Base-by-base conservation (phyloP, 2,888 invertebrate genomes). In the Auanema freiburgensis region DNA sequence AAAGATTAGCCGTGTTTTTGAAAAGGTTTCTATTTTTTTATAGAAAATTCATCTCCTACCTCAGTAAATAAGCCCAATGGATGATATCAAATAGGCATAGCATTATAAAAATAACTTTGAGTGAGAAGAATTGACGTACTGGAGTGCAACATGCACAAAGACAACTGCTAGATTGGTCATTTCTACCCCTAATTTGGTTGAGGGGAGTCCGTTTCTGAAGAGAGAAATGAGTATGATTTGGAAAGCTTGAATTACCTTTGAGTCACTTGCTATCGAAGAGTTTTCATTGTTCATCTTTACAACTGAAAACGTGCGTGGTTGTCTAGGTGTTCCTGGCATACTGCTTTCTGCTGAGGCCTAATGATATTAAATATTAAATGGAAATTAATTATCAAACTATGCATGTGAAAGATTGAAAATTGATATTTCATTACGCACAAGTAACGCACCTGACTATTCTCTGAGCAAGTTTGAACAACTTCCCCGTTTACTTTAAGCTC, bases 21-120 rank as follows among this genome's bases (percentile, higher is more conserved):
- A 12, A 40, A 14, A 4, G 2, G 25, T 24, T 52, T 24, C 18
- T 23, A 5, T 14, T 18, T 52, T 10, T 16, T 23, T 10, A 4
- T 18, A 16, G 46, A 46, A 46, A 16, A 46, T 10, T n/a, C n/a
- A 10, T 41, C 21, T 21, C 55, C 11, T 52, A 73, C 72, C 72
- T 52, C 46, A 77, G 59, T 23, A 77, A 65, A 64, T 76, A 76
- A 2, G 75, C 77, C 77, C 77, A 77, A 55, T 77, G 77, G 51
- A 75, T 66, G 11, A 76, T 72, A 52, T 76, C 77, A 5, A 74
- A 66, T 6, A 77, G 56, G 59, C 77, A 77, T 54, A 76, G 64
- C 40, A 69, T 24, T 4, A 70, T 65, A 62, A 77, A 77, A 11
- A 72, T 44, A 6, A 66, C 64, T 58, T 76, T 65, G 43, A 68